Percentiles rank a stretch among this genome's conserved stretches.
Evolutionary conservation across 2,888 invertebrate species (phyloP).

Genomic region (Volucella zonaria): DNA sequence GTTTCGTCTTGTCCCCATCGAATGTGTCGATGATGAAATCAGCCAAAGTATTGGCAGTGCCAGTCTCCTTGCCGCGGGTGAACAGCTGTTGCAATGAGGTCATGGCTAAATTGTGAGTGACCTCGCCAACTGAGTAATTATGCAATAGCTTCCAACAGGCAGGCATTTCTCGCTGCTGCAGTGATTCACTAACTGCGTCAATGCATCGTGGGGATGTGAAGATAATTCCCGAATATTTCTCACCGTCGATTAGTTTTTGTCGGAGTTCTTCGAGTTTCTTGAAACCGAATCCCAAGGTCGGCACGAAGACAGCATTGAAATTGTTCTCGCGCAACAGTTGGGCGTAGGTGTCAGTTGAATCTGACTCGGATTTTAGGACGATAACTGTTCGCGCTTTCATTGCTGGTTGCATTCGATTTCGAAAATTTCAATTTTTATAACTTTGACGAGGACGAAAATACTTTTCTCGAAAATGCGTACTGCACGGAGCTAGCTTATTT

Average conservation of each 20-base stretch:
- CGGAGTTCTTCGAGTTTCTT: slow-evolving; percentile 83
- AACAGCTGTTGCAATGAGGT: slow-evolving; percentile 82
- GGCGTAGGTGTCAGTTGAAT: slow-evolving; percentile 83
- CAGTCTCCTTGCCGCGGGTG: slow-evolving; percentile 84
- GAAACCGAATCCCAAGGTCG: slow-evolving; percentile 84
- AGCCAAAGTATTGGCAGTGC: slow-evolving; percentile 84
- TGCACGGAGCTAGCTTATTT: slow-evolving; percentile 18
- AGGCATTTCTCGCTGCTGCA: slow-evolving; percentile 81
- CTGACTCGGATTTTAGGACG: slow-evolving; percentile 82
- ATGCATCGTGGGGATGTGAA: slow-evolving; percentile 85
- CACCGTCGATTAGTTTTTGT: slow-evolving; percentile 82
- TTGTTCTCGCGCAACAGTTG: slow-evolving; percentile 81
- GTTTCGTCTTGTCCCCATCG: slow-evolving; percentile 81
- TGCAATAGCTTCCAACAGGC: slow-evolving; percentile 82
- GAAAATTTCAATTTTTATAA: neutral
- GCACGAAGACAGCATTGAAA: slow-evolving; percentile 83
- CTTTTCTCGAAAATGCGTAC: no score
- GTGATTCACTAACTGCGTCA: slow-evolving; percentile 82
- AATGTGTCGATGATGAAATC: slow-evolving; percentile 83
- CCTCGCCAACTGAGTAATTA: slow-evolving; percentile 84
- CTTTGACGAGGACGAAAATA: no score
- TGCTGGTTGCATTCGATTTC: slow-evolving; percentile 12
- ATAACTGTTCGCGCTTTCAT: slow-evolving; percentile 78
- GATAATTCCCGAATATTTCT: slow-evolving; percentile 83
- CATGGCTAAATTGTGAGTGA: slow-evolving; percentile 83